These are phyloP conservation scores for Tapirus terrestris DNA, from an alignment of 2,113 vertebrate species.

Conservation along the genomic window DNA sequence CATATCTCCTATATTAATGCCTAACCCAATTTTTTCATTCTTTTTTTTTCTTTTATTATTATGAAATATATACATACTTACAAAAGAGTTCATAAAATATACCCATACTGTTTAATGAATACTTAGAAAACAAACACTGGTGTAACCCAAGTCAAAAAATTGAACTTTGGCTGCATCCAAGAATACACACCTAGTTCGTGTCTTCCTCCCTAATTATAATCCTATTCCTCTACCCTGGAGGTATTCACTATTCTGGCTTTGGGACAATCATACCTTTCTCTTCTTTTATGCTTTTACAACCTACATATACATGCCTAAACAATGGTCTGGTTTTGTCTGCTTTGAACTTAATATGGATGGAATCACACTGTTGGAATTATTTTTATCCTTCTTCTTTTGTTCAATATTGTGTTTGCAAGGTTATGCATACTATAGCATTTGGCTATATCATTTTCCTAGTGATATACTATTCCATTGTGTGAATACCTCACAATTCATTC, in stretches of 20 bases:
- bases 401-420: not conserved
- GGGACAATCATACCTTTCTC: not conserved
- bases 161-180: not conserved
- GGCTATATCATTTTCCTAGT: not conserved
- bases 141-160: not conserved
- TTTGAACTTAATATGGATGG: not conserved
- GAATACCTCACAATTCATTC: not conserved
- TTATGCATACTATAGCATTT: not conserved
- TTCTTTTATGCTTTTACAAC: not conserved
- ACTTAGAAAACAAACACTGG: not conserved
- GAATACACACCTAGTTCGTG: not conserved
- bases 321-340: not conserved
- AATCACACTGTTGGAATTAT: not conserved
- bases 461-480: not conserved
- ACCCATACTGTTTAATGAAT: not conserved
- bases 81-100: not conserved
- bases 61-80: not conserved
- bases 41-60: not conserved
- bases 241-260: not conserved
- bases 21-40: not conserved
- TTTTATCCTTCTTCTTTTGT: not conserved
- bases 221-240: not conserved
- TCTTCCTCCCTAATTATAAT: not conserved
- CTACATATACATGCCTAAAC: not conserved
- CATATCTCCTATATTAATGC: not conserved